Evolutionary conservation across 2,113 vertebrate genomes (phyloP), one percentile per base, ranked within the genome.

Genomic region (Ceuthmochares aereus): DNA sequence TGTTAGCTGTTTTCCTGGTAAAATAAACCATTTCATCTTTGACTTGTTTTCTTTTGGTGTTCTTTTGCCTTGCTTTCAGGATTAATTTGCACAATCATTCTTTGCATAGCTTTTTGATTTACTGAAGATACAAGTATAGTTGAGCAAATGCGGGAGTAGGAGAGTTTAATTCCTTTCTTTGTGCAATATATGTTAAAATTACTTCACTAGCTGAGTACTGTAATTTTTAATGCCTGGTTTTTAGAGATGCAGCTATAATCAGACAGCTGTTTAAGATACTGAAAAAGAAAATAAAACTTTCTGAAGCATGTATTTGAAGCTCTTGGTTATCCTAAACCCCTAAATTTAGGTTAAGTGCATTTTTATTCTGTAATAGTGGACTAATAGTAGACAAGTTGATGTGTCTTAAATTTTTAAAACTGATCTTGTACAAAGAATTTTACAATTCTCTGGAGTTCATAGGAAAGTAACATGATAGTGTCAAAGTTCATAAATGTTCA

Each of bases 1-100:
- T 94, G 78, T 93, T 96, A 95, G 66, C 76, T 88, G 12, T 80
- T 90, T 56, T 51, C 59, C 52, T 88, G 84, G 93, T 92, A 93
- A 93, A 97, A 97, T 84, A 89, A 94, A 97, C n/a, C 62, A 43
- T 55, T 32, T 94, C 49, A 49, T 79, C 95, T 62, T 54, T 74
- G 1, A 77, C 92, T 34, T 40, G 9, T 7, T 37, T 81, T 74
- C 10, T 52, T 64, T 91, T 92, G 26, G 25, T 56, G 2, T 78
- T 60, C 9, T 80, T 94, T 68, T 89, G 26, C 22, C 9, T 63
- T 66, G 15, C 19, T 27, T 87, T 55, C 69, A 34, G 17, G 12
- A 66, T 72, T 78, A 25, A 32, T 87, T 83, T 79, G 14, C 63
- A 62, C 18, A 59, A 54, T 87, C 7, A 18, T 49, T 69, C 20